These are phyloP conservation scores for Agrilus planipennis DNA, from an alignment of 1,140 invertebrate species.

Conservation along the genomic window DNA sequence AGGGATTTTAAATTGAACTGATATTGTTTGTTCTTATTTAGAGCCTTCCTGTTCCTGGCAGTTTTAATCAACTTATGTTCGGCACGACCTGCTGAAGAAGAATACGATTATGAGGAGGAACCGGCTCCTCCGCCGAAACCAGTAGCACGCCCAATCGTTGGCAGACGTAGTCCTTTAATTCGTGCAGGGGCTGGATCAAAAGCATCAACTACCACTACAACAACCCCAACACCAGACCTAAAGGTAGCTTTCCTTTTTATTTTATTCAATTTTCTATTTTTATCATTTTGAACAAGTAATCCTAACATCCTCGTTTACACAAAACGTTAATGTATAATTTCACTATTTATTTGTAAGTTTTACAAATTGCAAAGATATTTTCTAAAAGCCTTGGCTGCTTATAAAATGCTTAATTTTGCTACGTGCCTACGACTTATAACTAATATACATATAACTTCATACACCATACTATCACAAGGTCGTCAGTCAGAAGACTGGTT, in stretches of 20 bases:
- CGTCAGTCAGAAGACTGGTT: no score
- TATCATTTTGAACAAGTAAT: slow-evolving; percentile 3
- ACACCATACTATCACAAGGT: no score
- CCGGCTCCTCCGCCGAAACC: slow-evolving; percentile 22
- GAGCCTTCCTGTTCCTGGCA: slow-evolving; percentile 21
- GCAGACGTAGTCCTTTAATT: slow-evolving; percentile 24
- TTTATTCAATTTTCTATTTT: slow-evolving; percentile 4
- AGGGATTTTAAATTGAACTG: no score
- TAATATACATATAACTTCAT: no score
- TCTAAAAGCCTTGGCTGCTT: no score
- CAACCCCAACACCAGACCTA: slow-evolving; percentile 14
- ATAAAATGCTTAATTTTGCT: no score
- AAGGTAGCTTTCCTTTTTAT: slow-evolving; percentile 8
- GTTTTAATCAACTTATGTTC: slow-evolving; percentile 20
- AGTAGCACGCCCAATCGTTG: slow-evolving; percentile 19
- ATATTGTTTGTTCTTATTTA: slow-evolving; percentile 11
- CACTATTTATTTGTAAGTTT: slow-evolving; percentile 2
- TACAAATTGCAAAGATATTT: no score
- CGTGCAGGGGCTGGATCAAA: slow-evolving; percentile 17
- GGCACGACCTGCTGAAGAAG: slow-evolving; percentile 26
- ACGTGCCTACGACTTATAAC: no score
- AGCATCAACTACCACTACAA: slow-evolving; percentile 20
- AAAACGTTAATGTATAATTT: background rate
- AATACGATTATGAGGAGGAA: slow-evolving; percentile 27
- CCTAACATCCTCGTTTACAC: background rate